Conservation (phyloP, 2,113 vertebrate genomes). For the Calidris pugnax region DNA sequence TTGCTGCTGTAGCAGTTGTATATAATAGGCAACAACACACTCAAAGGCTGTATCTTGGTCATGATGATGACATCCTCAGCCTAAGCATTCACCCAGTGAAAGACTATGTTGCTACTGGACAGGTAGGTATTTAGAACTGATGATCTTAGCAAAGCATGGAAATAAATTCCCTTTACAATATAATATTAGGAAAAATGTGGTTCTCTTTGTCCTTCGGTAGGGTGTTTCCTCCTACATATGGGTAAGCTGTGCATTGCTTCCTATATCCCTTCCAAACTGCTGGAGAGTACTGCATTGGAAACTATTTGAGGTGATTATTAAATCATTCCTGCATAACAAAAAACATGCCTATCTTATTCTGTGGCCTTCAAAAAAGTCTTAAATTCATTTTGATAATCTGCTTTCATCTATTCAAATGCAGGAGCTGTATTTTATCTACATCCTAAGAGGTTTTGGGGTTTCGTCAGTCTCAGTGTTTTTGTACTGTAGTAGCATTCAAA, state of each 20-base stretch:
- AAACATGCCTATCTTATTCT: neutral
- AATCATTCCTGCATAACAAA: neutral
- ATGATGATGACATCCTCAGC: slow-evolving; percentile 94
- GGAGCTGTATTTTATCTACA: neutral
- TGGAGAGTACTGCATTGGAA: neutral
- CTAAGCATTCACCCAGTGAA: slow-evolving; percentile 91
- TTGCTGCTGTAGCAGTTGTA: slow-evolving; percentile 89
- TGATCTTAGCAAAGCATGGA: neutral
- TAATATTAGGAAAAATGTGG: neutral
- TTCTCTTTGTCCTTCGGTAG: neutral
- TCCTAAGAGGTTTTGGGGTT: neutral
- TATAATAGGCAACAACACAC: slow-evolving; percentile 90
- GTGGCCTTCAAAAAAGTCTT: neutral
- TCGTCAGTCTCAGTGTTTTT: neutral
- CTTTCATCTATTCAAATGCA: neutral
- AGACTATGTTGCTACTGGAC: slow-evolving; percentile 91
- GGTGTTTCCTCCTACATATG: neutral
- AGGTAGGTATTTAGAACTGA: slow-evolving; percentile 73
- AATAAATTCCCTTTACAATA: neutral
- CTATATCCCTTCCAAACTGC: neutral
- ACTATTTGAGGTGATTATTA: neutral
- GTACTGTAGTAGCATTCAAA: neutral
- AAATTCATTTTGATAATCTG: neutral
- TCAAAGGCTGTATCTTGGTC: slow-evolving; percentile 93
- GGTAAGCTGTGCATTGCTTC: neutral